These are phyloP conservation scores for Nephrocerus scutellatus DNA, from an alignment of 2,888 invertebrate genomes.

Conservation along the genomic window DNA sequence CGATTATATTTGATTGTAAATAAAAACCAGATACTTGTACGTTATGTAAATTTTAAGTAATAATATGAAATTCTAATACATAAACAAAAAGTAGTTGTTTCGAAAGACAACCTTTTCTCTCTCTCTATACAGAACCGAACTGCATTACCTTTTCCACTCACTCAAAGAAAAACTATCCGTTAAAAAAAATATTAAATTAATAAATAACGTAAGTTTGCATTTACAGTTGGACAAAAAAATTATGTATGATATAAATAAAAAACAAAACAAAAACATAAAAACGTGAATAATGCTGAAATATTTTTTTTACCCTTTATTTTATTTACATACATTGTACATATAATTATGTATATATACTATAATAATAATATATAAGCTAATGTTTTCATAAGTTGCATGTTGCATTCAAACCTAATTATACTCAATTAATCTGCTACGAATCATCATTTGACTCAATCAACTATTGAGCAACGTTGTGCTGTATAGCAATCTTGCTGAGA, in stretches of 20 bases:
- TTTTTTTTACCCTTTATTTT: constrained; percentile 15
- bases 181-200: constrained; percentile 8
- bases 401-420: too few relatives aligned
- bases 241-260: constrained; percentile 7
- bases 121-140: too few relatives aligned
- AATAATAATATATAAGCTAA: constrained; percentile 6
- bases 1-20: constrained; percentile 5
- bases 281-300: background rate
- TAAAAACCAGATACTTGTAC: constrained; percentile 11
- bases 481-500: too few relatives aligned
- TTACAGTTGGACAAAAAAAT: background rate
- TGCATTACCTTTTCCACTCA: too few relatives aligned
- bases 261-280: background rate
- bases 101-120: too few relatives aligned
- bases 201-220: background rate
- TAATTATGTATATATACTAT: constrained; percentile 4
- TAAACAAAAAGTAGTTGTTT: too few relatives aligned
- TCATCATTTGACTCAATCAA: too few relatives aligned
- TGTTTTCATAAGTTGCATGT: too few relatives aligned
- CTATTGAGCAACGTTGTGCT: too few relatives aligned
- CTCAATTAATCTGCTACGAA: too few relatives aligned
- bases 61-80: too few relatives aligned
- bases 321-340: constrained; percentile 8
- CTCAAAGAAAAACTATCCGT: constrained; percentile 10
- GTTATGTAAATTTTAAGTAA: too few relatives aligned